phyloP scores from a whole-genome alignment of 2,113 vertebrate genomes.

The Sardina pilchardus region DNA sequence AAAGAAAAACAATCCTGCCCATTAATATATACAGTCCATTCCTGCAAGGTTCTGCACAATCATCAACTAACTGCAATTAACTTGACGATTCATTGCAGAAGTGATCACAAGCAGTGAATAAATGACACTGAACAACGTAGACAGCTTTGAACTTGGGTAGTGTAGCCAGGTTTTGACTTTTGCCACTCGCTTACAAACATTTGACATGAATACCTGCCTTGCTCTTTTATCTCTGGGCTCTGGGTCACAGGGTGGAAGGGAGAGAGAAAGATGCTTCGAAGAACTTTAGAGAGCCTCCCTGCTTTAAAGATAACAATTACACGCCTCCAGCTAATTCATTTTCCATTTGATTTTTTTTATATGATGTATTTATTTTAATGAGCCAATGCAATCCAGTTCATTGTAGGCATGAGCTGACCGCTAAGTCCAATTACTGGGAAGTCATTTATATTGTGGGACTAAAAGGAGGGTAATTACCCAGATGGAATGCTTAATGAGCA shows the following conservation, averaged over 20 bases:
- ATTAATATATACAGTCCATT: background rate
- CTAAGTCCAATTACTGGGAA: slow-evolving; percentile 68
- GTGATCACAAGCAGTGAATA: background rate
- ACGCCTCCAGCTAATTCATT: slow-evolving; percentile 60
- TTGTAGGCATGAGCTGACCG: slow-evolving; percentile 59
- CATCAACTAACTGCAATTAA: background rate
- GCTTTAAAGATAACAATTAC: slow-evolving; percentile 57
- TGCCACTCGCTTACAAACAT: background rate
- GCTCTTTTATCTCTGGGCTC: background rate
- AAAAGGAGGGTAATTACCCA: slow-evolving; percentile 67
- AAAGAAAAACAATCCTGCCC: background rate
- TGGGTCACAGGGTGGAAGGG: background rate
- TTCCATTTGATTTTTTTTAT: slow-evolving; percentile 62
- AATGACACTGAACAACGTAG: background rate
- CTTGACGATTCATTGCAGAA: background rate
- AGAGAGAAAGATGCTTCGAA: background rate
- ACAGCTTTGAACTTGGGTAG: background rate
- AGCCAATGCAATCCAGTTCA: slow-evolving; percentile 69
- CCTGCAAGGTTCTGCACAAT: background rate
- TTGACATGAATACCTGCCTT: background rate
- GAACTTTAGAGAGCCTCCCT: background rate
- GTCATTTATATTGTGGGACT: slow-evolving; percentile 66
- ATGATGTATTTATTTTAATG: slow-evolving; percentile 74
- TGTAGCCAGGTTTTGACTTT: background rate
- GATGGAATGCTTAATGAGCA: slow-evolving; percentile 70